Conservation (phyloP, 2,113 vertebrate species). For the Eulemur macaco region DNA sequence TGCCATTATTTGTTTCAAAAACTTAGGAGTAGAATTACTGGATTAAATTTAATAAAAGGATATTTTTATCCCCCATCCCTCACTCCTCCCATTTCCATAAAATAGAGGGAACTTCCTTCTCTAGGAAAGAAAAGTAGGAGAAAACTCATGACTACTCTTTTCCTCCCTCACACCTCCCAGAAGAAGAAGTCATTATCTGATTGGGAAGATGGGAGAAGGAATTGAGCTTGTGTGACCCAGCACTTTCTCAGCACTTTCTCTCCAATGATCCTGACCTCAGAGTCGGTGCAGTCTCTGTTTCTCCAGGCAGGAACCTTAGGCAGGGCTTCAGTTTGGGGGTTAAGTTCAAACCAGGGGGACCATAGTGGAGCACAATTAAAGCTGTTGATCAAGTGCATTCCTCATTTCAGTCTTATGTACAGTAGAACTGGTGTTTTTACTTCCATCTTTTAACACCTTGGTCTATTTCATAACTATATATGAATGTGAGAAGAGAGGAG, state of each 20-base stretch:
- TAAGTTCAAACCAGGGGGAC: neutral
- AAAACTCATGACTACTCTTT: neutral
- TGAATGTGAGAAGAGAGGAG: neutral
- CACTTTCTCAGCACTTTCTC: neutral
- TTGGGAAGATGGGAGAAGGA: neutral
- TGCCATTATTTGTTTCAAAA: neutral
- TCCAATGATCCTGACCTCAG: neutral
- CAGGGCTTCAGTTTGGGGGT: neutral
- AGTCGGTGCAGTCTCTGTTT: neutral
- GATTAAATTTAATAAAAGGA: neutral
- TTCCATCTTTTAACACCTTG: neutral
- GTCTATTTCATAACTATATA: neutral
- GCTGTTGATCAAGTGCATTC: neutral
- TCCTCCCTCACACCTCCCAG: neutral
- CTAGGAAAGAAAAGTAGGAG: neutral
- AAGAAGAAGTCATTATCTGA: neutral
- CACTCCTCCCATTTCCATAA: neutral
- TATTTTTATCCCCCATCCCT: neutral
- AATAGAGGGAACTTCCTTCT: neutral
- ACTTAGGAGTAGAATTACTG: neutral
- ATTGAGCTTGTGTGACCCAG: neutral
- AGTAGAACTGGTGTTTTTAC: neutral
- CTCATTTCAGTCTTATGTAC: neutral
- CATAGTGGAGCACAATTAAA: neutral
- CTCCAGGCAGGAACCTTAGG: neutral